Base-by-base conservation (phyloP, 2,888 invertebrate species). In the Phyllotreta striolata region DNA sequence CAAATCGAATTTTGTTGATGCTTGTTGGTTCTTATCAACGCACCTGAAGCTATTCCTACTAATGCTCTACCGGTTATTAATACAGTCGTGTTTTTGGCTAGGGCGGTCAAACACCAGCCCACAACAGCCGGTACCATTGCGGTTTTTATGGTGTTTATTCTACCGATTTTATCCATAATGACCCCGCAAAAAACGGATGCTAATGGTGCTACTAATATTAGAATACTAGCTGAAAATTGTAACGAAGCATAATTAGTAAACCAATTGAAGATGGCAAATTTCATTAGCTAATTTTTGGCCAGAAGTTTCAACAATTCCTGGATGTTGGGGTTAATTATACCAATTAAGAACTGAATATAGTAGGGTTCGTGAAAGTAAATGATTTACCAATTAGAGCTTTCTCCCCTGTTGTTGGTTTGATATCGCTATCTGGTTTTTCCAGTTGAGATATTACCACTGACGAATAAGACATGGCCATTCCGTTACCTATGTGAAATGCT, bases 401-500 rank as follows among this genome's bases (percentile, higher is more conserved):
- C 71, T 85, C 76, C 1, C 72, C 69, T 70, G 76, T 73, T 2
- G 82, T 81, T 12, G 76, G 63, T 62, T 69, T 66, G 37, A 73
- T 65, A 1, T 67, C 67, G 24, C 68, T 70, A 9, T 72, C 71
- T 37, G 67, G 65, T 24, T 75, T 76, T 69, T 82, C 80, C 35
- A 86, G 74, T 72, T 85, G 84, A 39, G 85, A 85, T 63, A 86
- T 81, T 62, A 86, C 75, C 58, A 85, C 84, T 1, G 86, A 86
- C 1, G 86, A 86, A 73, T 83, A 87, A 0, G 86, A 86, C 75
- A 87, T 80, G 24, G 85, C 82, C 39, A 87, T 81, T n/a, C 87
- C 87, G 49, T 87, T 85, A 38, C 84, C 84, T 64, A 87, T 81
- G 72, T 87, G 86, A 76, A 85, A 86, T 38, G 85, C 83, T 4